phyloP scores from a whole-genome alignment of 2,888 invertebrate genomes.

The Mallateleia sp. region DNA sequence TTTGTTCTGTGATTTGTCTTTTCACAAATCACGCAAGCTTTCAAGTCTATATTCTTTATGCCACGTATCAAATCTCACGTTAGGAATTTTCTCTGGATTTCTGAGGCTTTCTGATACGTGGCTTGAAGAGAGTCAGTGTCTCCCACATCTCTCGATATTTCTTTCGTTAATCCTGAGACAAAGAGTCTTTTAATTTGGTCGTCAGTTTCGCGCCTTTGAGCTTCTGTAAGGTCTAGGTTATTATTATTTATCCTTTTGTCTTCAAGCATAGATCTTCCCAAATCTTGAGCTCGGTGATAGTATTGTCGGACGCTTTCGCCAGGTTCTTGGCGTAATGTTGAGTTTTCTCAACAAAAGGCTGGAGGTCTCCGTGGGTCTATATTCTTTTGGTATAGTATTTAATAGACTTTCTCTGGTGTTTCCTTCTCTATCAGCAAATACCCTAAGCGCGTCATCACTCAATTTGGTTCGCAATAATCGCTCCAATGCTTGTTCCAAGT shows the following conservation, averaged over 20 bases:
- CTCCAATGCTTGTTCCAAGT: no score
- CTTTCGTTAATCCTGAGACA: no score
- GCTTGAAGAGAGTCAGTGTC: not conserved
- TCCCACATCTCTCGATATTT: no score
- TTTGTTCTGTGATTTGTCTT: constrained; percentile 10
- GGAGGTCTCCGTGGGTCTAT: not conserved
- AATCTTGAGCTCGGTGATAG: not conserved
- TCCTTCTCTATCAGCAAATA: no score
- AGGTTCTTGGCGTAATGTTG: not conserved
- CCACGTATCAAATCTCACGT: no score
- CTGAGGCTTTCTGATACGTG: not conserved
- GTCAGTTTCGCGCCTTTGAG: not conserved
- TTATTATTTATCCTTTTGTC: not conserved
- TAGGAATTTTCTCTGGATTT: no score
- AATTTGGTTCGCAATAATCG: no score
- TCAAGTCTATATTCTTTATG: not conserved
- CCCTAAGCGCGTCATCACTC: no score
- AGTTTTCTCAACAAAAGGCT: constrained; percentile 15
- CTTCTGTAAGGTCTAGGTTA: not conserved
- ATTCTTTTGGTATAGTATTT: no score
- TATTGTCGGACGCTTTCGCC: not conserved
- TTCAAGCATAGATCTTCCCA: not conserved
- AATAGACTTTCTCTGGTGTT: no score
- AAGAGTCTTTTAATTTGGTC: not conserved
- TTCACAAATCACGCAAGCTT: constrained; percentile 3